Evolutionary conservation across 2,888 invertebrate species (phyloP), one percentile per base, ranked within the genome.

Genomic region (Pammene aurita): DNA sequence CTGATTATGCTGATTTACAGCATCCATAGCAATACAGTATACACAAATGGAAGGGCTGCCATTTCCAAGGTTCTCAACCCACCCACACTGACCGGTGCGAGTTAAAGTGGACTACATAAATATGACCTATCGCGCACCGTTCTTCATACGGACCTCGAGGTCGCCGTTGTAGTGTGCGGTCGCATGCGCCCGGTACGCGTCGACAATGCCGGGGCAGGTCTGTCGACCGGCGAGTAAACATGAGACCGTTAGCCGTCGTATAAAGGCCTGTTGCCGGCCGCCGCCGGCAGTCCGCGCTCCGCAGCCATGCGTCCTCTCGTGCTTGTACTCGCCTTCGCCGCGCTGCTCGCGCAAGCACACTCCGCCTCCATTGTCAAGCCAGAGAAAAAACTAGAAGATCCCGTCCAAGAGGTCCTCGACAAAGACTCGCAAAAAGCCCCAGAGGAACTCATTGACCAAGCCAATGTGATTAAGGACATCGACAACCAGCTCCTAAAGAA

Each of bases 201-300:
- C 26, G 13, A n/a, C 26, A n/a, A n/a, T 34, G n/a, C n/a, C 5
- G 34, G 34, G 86, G 84, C 85, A 81, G 80, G 87, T 82, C 54
- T 84, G 73, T 80, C 79, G 80, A 81, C 58, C n/a, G 26, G 78
- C 84, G 79, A 78, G 81, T 84, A 84, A 86, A 85, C 84, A 87
- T 75, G 76, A 16, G 80, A 91, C 92, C 92, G 92, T 92, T 92
- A 92, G 75, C 71, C 72, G 72, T 72, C 77, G 83, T 92, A 92
- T 92, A 92, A 88, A 92, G 81, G 84, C 73, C 70, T 75, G 75
- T 67, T 76, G 80, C 78, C 80, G 74, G 78, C 77, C 74, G 79
- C 73, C 78, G 78, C 77, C 78, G 75, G 72, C 78, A 87, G 88
- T 86, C 77, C 77, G 38, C 80, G 82, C 79, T 82, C 74, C 76